phyloP scores from a whole-genome alignment of 2,888 invertebrate species.

The Galeopsomyia nigrocyanea region DNA sequence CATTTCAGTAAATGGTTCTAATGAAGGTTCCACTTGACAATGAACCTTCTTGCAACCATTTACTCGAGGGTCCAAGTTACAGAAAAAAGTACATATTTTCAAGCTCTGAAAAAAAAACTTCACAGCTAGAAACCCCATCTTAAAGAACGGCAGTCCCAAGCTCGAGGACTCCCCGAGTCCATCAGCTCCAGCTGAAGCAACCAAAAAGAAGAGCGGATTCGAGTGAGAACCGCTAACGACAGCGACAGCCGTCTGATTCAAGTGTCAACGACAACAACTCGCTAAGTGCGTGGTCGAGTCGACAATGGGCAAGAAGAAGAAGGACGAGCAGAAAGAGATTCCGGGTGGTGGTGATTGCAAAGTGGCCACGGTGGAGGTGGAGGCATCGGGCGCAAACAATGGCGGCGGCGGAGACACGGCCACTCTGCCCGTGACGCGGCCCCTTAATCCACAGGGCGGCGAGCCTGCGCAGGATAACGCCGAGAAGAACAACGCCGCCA shows the following conservation, averaged over 20 bases:
- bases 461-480: conserved; percentile 73
- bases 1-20: too few relatives aligned
- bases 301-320: conserved; percentile 41
- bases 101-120: too few relatives aligned
- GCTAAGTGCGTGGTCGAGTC: neutral
- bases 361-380: conserved; percentile 90
- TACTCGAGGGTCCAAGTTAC: too few relatives aligned
- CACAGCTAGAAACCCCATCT: too few relatives aligned
- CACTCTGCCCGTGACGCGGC: conserved; percentile 87
- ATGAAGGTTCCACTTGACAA: too few relatives aligned
- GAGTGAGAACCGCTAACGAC: neutral
- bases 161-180: too few relatives aligned
- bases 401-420: conserved; percentile 83
- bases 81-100: too few relatives aligned
- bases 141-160: too few relatives aligned
- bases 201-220: conserved; percentile 2
- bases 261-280: neutral
- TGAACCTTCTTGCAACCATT: too few relatives aligned
- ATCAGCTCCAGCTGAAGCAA: too few relatives aligned
- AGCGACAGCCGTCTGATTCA: neutral
- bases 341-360: conserved; percentile 84
- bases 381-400: conserved; percentile 73
- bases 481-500: conserved; percentile 86
- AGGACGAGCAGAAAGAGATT: conserved; percentile 64
- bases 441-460: conserved; percentile 71